Conservation (phyloP, 2,113 vertebrate genomes). For the Muntiacus muntjak region DNA sequence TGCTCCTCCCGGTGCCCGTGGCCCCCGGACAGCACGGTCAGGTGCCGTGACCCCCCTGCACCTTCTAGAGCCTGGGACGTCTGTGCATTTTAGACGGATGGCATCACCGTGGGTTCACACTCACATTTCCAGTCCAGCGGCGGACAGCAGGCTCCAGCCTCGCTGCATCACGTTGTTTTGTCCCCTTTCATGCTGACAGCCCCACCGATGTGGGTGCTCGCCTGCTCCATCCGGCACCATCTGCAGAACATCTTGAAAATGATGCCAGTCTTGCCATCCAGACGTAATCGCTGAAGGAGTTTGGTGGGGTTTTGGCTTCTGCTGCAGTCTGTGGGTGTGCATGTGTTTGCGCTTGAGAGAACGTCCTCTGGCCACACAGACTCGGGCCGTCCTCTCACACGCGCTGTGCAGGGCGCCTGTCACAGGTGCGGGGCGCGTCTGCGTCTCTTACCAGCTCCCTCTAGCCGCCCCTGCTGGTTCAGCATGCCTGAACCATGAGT, state of each 20-base stretch:
- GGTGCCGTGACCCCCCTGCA: no score
- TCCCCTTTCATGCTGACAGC: accelerated
- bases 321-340: not conserved
- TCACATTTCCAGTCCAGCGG: not conserved
- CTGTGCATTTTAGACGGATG: not conserved
- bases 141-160: not conserved
- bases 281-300: not conserved
- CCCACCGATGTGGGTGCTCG: no score
- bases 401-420: not conserved
- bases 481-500: accelerated
- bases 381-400: no score
- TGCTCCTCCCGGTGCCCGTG: accelerated
- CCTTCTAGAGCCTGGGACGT: not conserved
- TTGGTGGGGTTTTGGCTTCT: not conserved
- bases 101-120: accelerated
- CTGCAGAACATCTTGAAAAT: no score
- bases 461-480: no score
- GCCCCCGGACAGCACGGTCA: accelerated
- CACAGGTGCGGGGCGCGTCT: not conserved
- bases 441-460: not conserved
- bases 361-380: not conserved
- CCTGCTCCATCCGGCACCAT: not conserved
- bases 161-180: accelerated
- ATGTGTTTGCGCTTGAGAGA: not conserved
- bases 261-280: not conserved